Evolutionary conservation across 2,797 vertebrate genomes (phyloP), one percentile per base, ranked within the genome.

Genomic region (Urosaurus nigricauda): DNA sequence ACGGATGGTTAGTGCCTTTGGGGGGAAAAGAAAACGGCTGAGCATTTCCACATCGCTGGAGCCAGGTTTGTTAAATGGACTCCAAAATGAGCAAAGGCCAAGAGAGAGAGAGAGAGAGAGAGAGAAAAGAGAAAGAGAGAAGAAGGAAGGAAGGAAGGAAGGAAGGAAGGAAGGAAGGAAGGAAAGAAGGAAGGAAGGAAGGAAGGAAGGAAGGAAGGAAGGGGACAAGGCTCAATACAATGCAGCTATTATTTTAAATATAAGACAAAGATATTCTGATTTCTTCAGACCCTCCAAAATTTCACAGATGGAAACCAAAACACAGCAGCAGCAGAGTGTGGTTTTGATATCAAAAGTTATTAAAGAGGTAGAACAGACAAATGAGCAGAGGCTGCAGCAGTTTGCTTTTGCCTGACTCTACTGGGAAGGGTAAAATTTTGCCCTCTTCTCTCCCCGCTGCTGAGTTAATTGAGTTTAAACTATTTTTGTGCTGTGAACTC

Each of bases 11-110:
- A 79, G 35, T 63, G 71, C 86, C 85, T 84, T 75, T 68, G 19
- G 88, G 32, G n/a, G 6, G 24, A 26, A 90, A 75, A 89, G 88
- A 87, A 92, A 93, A 90, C 79, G 75, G 88, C 88, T 32, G 79
- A 79, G 71, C 56, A 87, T 88, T 94, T 92, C 91, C 83, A 86
- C 71, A 85, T 91, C 93, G 40, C 16, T 80, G 81, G 79, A 95
- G 84, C 83, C 91, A 93, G 77, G 91, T 91, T 91, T 73, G 92
- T 6, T 16, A 3, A 82, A 11, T 73, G 91, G 83, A 91, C 89
- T 92, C 80, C 84, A 89, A 93, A 86, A 63, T 60, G 84, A 81
- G 82, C 91, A 91, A 75, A 91, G 83, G 90, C 8, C 79, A 90
- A 75, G 51, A 37, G 24, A 53, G 17, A 68, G 65, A 32, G 6